Evolutionary conservation across 2,888 invertebrate species (phyloP), one percentile per base, ranked within the genome.

Genomic region (Teleiodes luculella): DNA sequence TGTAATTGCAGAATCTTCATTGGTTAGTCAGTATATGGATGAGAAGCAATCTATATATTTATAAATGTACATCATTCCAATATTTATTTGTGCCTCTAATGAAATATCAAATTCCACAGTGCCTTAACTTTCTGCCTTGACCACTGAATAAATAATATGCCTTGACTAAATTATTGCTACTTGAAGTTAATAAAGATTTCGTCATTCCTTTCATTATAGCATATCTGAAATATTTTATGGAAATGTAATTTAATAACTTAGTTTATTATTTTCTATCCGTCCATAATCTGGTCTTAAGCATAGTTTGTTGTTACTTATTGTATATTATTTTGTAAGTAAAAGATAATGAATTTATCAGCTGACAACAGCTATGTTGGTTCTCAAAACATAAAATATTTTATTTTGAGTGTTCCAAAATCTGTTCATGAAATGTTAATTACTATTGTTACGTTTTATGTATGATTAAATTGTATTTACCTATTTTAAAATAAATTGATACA

Each of bases 241-340:
- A 45, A 14, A 20, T 47, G 6, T 18, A 35, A n/a, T 20, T 3
- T 7, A 59, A 57, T 61, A 41, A 53, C 54, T 45, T 28, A 55
- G 47, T 46, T 37, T 55, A 39, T 16, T 39, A 59, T 62, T 60
- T 63, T 63, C 60, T 71, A 64, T 82, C 83, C 83, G 81, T 83
- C 83, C 83, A 79, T 76, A 72, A 67, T 83, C 82, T 83, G 83
- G 83, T 83, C 83, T 77, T 77, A 71, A 66, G 57, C 59, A 67
- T 63, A 70, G 64, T 66, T 68, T 65, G 47, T 62, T 55, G 65
- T 61, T 61, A 52, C 52, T 51, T 46, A 47, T 31, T 36, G 24
- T 24, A 10, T 65, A 60, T 60, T 57, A 57, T 57, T 56, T 36
- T 60, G 57, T 63, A 63, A 65, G 61, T 59, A 54, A 60, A 60